A percentile compares a stretch with the other conserved stretches of the same genome.
phyloP scores from a whole-genome alignment of 2,113 vertebrate genomes.

The Rhynchomys soricoides region DNA sequence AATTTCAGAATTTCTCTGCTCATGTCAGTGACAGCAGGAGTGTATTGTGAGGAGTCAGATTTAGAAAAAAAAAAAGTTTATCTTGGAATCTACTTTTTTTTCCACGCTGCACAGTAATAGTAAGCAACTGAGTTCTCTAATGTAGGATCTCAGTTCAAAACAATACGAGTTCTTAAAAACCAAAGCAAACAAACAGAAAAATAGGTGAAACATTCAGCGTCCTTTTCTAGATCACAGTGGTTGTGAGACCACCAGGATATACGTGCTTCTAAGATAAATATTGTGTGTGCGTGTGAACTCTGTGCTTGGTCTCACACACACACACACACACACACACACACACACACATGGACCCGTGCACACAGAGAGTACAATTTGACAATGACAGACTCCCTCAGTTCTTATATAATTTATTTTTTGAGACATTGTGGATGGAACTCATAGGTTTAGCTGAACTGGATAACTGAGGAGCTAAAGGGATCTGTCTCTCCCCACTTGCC shows the following conservation, averaged over 20 bases:
- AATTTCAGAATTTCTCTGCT: not conserved
- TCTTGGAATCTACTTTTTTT: not conserved
- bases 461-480: not conserved
- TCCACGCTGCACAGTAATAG: not conserved
- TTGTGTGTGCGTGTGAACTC: not conserved
- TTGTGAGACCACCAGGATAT: not conserved
- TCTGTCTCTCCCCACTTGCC: not conserved
- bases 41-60: not conserved
- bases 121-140: not conserved
- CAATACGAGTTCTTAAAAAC: not conserved
- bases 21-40: not conserved
- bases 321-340: too few relatives aligned
- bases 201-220: not conserved
- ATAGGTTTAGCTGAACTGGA: too few relatives aligned
- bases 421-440: not conserved
- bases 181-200: not conserved
- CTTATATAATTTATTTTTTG: not conserved
- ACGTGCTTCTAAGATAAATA: not conserved
- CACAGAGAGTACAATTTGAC: too few relatives aligned
- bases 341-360: not conserved
- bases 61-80: not conserved
- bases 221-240: not conserved
- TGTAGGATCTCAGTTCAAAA: not conserved
- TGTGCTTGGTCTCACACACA: too few relatives aligned
- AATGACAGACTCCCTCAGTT: not conserved